phyloP scores from a whole-genome alignment of 2,113 vertebrate genomes.

The Morone saxatilis region DNA sequence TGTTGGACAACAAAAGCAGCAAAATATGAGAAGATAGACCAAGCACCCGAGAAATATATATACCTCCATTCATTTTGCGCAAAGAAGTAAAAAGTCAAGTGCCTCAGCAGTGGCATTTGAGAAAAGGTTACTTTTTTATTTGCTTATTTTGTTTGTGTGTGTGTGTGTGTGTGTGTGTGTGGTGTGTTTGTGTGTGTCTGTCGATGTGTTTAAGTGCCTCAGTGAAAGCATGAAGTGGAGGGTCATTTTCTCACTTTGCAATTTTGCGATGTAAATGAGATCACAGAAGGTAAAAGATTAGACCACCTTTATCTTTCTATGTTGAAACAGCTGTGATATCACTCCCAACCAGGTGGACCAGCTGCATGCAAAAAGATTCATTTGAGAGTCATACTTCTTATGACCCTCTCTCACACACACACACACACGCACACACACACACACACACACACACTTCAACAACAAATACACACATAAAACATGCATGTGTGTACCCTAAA shows the following conservation, averaged over 20 bases:
- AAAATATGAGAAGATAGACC: slow-evolving; percentile 55
- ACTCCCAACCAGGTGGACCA: slow-evolving; percentile 18
- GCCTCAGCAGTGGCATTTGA: slow-evolving; percentile 65
- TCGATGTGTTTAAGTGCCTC: slow-evolving; percentile 9
- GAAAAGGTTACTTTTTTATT: slow-evolving; percentile 70
- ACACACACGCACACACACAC: neutral
- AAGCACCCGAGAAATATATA: slow-evolving; percentile 31
- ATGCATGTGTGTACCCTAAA: neutral
- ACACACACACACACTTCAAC: slow-evolving; percentile 1
- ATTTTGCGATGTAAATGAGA: slow-evolving; percentile 59
- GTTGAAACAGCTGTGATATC: slow-evolving; percentile 54
- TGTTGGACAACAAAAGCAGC: slow-evolving; percentile 67
- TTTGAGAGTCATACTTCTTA: slow-evolving; percentile 4
- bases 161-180: neutral
- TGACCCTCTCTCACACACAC: neutral
- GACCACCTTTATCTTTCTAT: slow-evolving; percentile 10
- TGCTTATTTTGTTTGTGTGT: slow-evolving; percentile 61
- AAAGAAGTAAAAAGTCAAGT: slow-evolving; percentile 60
- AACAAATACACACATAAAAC: neutral
- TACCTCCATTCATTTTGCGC: slow-evolving; percentile 41
- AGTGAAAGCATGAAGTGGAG: slow-evolving; percentile 32
- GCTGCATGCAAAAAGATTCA: slow-evolving; percentile 41
- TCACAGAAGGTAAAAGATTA: slow-evolving; percentile 36
- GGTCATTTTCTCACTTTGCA: slow-evolving; percentile 51
- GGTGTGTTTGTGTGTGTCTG: neutral